Evolutionary conservation across 2,888 invertebrate genomes (phyloP), one percentile per base, ranked within the genome.

Genomic region (Tromatobia lineatoria): DNA sequence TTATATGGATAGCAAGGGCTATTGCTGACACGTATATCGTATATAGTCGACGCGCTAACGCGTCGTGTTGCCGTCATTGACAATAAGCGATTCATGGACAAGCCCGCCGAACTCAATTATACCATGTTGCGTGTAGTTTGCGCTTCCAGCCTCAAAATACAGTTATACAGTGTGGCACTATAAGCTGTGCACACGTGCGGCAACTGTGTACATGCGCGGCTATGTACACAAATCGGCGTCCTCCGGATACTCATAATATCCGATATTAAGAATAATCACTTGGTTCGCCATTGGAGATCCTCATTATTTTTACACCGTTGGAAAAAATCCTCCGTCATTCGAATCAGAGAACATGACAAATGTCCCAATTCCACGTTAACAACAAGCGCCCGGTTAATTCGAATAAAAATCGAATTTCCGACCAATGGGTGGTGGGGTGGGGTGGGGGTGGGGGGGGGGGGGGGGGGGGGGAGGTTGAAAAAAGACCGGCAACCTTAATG

Each of bases 121-220:
- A 73, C 13, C 18, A 11, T 50, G 64, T 73, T 47, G 42, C 61
- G 18, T 76, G 71, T 23, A 42, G 67, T 50, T 80, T 15, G 54
- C 15, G 42, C 52, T 54, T 54, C 45, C 11, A 75, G 79, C 70
- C 57, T 67, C 47, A 20, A 67, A 73, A 20, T 57, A 54, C 25
- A 18, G 38, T 34, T 25, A 71, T 75, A 81, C 66, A 77, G 61
- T 57, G 73, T 74, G 52, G 64, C 80, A 80, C 80, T 77, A 69
- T 67, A 47, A 71, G 47, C 20, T 20, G 42, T 76, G 54, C 66
- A 79, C 85, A 85, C 85, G 82, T 85, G 38, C 38, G 38, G 38
- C 10, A 38, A 38, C 38, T 38, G 10, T 38, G 85, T 82, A 52
- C 66, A 61, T 18, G 69, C 59, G 57, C 67, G 47, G 18, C 13